Evolutionary conservation across 2,888 invertebrate species (phyloP).

Genomic region (Scaptomyza reducta): DNA sequence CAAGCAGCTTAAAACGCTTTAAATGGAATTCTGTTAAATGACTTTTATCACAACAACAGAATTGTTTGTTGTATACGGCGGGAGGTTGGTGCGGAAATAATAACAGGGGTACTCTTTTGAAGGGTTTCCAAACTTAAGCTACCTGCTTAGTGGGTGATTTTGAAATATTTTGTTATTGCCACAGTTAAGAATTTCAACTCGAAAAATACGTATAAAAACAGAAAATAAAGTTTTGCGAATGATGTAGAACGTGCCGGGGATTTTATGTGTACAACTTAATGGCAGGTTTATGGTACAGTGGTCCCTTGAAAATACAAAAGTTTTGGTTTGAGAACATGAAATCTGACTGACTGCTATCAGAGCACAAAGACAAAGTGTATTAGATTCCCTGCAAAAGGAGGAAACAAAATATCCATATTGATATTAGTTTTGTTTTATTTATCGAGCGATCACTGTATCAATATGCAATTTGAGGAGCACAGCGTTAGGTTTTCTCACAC

Average conservation of each 20-base stretch:
- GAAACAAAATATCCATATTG: too few species aligned
- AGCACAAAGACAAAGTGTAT: too few species aligned
- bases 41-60: slow-evolving; percentile 2
- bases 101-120: not conserved
- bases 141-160: slow-evolving; percentile 2
- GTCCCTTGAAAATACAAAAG: not conserved
- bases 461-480: slow-evolving; percentile 12
- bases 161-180: slow-evolving; percentile 4
- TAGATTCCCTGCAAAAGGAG: too few species aligned
- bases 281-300: not conserved
- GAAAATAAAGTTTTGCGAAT: slow-evolving; percentile 1
- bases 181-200: slow-evolving; percentile 4
- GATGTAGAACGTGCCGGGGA: not conserved
- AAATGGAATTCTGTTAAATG: slow-evolving; percentile 13
- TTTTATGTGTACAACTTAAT: slow-evolving; percentile 8
- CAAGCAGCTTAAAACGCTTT: slow-evolving; percentile 20
- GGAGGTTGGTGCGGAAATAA: not conserved
- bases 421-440: not conserved
- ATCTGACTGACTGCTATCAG: not conserved
- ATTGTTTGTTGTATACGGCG: not conserved
- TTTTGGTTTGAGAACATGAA: too few species aligned
- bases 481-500: not conserved
- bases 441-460: not conserved
- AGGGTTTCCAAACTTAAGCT: not conserved
- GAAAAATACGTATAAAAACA: not conserved